A percentile compares a stretch with the other conserved stretches of the same genome.
Conservation (phyloP, 2,113 vertebrate genomes). For the Coracopsis vasa region DNA sequence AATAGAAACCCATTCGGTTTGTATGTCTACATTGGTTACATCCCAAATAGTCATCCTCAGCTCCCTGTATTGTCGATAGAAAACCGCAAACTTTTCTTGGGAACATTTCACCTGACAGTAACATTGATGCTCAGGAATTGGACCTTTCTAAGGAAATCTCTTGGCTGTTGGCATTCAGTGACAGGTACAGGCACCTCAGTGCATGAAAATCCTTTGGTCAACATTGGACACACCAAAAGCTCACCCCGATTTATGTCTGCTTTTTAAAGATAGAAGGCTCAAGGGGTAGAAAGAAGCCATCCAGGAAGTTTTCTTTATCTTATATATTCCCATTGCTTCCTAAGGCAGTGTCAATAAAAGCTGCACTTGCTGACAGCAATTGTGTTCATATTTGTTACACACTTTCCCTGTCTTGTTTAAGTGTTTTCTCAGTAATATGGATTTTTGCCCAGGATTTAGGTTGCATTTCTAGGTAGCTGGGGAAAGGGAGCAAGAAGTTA, state of each 20-base stretch:
- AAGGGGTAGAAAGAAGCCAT: neutral
- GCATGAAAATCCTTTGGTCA: neutral
- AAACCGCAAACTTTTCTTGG: neutral
- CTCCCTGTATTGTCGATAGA: neutral
- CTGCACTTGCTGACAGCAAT: neutral
- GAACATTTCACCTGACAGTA: neutral
- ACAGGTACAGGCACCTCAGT: neutral
- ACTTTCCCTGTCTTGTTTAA: neutral
- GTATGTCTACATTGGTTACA: neutral
- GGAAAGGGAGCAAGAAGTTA: neutral
- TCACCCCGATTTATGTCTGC: neutral
- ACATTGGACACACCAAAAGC: neutral
- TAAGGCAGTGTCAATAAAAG: neutral
- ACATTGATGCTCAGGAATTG: neutral
- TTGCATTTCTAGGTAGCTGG: neutral
- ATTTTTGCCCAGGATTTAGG: constrained; percentile 6
- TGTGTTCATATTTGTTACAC: neutral
- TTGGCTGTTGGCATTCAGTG: neutral
- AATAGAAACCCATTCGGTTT: neutral
- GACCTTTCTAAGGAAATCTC: neutral
- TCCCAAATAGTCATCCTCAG: neutral
- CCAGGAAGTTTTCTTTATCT: neutral
- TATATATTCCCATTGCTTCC: neutral
- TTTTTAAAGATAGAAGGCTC: neutral
- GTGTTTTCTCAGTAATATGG: neutral